These are phyloP conservation scores for Lordiphosa andalusiaca DNA, from an alignment of 2,888 invertebrate genomes.

Conservation along the genomic window DNA sequence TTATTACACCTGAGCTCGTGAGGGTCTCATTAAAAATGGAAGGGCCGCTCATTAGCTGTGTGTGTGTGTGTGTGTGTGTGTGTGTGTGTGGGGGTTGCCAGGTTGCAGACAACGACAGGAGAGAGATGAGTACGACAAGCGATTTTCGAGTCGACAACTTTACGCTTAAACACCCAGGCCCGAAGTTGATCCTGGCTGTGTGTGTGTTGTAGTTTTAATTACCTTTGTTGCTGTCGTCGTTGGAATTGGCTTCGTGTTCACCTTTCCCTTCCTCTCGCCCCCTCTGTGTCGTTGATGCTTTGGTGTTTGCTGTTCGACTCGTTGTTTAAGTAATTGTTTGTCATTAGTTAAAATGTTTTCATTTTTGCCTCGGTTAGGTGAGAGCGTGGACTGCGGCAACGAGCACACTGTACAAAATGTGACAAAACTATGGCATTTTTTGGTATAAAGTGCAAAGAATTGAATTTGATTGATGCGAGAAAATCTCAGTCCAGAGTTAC, in stretches of 20 bases:
- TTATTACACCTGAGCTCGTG: conserved; percentile 55
- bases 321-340: conserved; percentile 76
- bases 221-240: conserved; percentile 51
- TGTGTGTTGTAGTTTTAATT: conserved; percentile 57
- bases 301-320: conserved; percentile 46
- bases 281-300: background rate
- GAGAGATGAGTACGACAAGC: conserved; percentile 34
- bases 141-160: conserved; percentile 68
- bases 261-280: background rate
- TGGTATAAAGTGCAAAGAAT: too few relatives aligned
- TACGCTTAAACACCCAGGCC: conserved; percentile 59
- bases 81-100: conserved; percentile 34
- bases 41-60: conserved; percentile 61
- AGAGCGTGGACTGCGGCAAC: background rate
- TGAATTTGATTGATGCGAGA: too few relatives aligned
- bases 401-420: conserved; percentile 1
- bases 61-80: conserved; percentile 41
- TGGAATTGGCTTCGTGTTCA: conserved; percentile 22
- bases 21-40: conserved; percentile 68
- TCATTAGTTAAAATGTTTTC: conserved; percentile 76
- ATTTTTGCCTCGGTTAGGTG: conserved; percentile 52
- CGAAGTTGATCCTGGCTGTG: conserved; percentile 2
- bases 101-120: conserved; percentile 21
- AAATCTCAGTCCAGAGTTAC: too few relatives aligned
- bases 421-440: too few relatives aligned